Percentiles rank a stretch among this genome's conserved stretches.
Evolutionary conservation across 2,888 invertebrate genomes (phyloP).

Genomic region (Torymus tubicola): DNA sequence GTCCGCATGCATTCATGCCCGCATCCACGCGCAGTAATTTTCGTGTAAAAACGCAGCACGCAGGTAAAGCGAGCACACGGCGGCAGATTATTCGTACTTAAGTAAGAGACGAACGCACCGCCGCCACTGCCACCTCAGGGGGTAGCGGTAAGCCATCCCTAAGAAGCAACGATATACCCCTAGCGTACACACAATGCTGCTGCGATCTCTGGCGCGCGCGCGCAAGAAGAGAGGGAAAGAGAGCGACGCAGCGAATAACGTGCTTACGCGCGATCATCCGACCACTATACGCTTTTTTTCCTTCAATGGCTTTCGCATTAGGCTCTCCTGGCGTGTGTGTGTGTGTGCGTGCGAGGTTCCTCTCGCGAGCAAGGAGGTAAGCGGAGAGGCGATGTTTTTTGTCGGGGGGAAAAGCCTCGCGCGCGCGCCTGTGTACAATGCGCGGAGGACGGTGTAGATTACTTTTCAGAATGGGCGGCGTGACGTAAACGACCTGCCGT

Average conservation of each 20-base stretch:
- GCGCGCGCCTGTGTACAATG: conserved; percentile 26
- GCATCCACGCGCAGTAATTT: conserved; percentile 39
- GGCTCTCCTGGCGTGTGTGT: conserved; percentile 11
- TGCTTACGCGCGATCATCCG: conserved; percentile 75
- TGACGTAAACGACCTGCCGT: conserved; percentile 73
- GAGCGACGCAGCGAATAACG: conserved; percentile 74
- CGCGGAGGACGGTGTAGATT: conserved; percentile 72
- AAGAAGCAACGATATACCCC: conserved; percentile 72
- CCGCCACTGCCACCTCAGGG: conserved; percentile 62
- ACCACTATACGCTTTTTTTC: conserved; percentile 65
- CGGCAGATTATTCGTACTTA: conserved; percentile 43
- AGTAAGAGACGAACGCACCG: conserved; percentile 16
- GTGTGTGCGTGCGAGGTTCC: conserved; percentile 42
- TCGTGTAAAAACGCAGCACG: conserved; percentile 40
- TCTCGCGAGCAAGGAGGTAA: conserved; percentile 14
- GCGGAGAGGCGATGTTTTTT: conserved; percentile 11
- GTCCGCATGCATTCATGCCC: neutral
- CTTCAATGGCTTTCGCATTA: conserved; percentile 59
- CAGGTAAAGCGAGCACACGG: conserved; percentile 24
- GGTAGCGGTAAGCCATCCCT: conserved; percentile 65
- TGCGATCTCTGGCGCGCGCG: neutral
- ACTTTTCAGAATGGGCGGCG: conserved; percentile 75
- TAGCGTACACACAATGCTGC: conserved; percentile 9
- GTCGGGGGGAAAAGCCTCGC: conserved; percentile 10
- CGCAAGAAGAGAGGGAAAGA: conserved; percentile 61